Conservation (phyloP, 2,888 invertebrate genomes). For the Acheta domesticus region DNA sequence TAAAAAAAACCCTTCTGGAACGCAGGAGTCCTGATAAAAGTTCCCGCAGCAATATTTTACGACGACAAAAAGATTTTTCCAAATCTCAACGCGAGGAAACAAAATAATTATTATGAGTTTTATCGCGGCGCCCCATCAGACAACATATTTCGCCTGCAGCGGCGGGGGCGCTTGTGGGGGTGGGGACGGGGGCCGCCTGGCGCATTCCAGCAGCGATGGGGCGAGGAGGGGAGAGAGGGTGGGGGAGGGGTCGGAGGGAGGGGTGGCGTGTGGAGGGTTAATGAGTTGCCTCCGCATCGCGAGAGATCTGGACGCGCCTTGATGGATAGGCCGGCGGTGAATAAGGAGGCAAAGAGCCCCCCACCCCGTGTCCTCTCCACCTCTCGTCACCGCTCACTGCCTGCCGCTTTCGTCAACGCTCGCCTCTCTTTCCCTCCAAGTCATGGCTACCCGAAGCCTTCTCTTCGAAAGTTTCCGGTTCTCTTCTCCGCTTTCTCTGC, state of each 20-base stretch:
- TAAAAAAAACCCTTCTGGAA: too few species aligned
- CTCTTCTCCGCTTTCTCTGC: too few species aligned
- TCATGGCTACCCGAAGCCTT: too few species aligned
- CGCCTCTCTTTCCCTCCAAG: too few species aligned
- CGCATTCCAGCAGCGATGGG: background rate
- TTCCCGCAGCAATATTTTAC: background rate
- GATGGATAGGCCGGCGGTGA: background rate
- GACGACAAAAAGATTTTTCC: background rate
- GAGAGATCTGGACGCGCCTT: background rate
- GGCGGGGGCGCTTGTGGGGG: background rate
- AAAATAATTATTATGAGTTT: constrained; percentile 10
- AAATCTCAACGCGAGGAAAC: constrained; percentile 9
- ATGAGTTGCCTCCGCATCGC: constrained; percentile 8
- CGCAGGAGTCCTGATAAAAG: background rate
- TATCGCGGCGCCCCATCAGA: background rate
- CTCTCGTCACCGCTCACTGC: too few species aligned
- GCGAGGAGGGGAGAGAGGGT: background rate
- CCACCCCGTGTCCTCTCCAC: too few species aligned
- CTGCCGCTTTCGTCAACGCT: too few species aligned
- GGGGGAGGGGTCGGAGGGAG: background rate
- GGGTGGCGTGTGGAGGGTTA: background rate
- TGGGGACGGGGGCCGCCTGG: background rate
- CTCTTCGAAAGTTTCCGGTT: too few species aligned
- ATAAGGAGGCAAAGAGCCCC: background rate
- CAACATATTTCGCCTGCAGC: background rate